Evolutionary conservation across 2,888 invertebrate species (phyloP).

Genomic region (Eurois occulta): DNA sequence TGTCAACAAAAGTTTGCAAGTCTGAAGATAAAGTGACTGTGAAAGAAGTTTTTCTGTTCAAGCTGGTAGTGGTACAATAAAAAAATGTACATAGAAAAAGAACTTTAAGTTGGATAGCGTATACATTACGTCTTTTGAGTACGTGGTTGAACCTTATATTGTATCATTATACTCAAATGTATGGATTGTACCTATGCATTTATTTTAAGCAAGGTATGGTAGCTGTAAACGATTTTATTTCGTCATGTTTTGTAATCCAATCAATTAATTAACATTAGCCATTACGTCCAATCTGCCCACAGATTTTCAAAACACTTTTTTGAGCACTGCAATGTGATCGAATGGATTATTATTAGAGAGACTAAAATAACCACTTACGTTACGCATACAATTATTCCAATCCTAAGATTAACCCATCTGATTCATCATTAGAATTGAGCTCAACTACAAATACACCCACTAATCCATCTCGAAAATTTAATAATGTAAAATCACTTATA

Average conservation of each 20-base stretch:
- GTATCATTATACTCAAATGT: neutral
- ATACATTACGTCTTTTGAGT: too few species aligned
- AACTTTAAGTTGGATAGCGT: neutral
- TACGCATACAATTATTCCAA: neutral
- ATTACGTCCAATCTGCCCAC: neutral
- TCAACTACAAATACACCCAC: neutral
- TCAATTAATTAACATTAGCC: neutral
- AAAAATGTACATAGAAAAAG: neutral
- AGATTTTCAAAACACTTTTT: neutral
- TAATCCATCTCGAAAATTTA: constrained; percentile 48
- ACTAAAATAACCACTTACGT: neutral
- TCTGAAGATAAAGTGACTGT: neutral
- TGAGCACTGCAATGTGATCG: neutral
- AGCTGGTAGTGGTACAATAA: neutral
- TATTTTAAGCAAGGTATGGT: neutral
- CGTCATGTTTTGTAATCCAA: neutral
- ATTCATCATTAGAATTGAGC: constrained; percentile 28
- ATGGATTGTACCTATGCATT: neutral
- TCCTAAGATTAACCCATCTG: constrained; percentile 11
- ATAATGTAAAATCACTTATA: constrained; percentile 40
- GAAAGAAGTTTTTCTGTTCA: neutral
- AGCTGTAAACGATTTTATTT: neutral
- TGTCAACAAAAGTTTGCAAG: neutral
- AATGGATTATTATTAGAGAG: constrained; percentile 8
- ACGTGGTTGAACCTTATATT: too few species aligned